Conservation (phyloP, 2,888 invertebrate genomes). For the Pyrrhia umbra region DNA sequence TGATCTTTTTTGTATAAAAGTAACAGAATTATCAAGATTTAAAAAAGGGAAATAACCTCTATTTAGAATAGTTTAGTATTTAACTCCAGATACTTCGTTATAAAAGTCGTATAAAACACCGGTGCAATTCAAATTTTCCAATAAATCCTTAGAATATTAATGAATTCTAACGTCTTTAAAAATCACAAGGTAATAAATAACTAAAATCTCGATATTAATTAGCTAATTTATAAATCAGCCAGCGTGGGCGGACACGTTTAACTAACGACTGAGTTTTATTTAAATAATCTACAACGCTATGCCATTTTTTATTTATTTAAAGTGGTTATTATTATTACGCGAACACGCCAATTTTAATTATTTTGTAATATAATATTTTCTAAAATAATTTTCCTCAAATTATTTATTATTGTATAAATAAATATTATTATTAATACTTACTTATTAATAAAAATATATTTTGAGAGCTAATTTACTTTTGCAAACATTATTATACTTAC, state of each 20-base stretch:
- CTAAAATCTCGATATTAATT: slow-evolving; percentile 46
- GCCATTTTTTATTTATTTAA: slow-evolving; percentile 22
- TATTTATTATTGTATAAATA: too few relatives aligned
- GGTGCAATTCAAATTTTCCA: slow-evolving; percentile 6
- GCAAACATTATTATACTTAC: too few relatives aligned
- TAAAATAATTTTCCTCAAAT: too few relatives aligned
- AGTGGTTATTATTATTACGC: slow-evolving; percentile 1
- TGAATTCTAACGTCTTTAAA: slow-evolving; percentile 35
- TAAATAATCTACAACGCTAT: slow-evolving; percentile 29
- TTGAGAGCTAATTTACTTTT: too few relatives aligned
- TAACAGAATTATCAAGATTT: too few relatives aligned
- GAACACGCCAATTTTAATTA: not conserved
- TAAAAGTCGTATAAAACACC: not conserved
- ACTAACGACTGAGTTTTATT: slow-evolving; percentile 34
- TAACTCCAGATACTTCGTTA: too few relatives aligned
- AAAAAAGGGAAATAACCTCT: too few relatives aligned
- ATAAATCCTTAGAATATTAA: slow-evolving; percentile 33
- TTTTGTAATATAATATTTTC: too few relatives aligned
- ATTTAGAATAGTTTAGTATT: too few relatives aligned
- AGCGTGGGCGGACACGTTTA: slow-evolving; percentile 60
- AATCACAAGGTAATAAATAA: slow-evolving; percentile 54
- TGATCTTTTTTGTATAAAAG: too few relatives aligned
- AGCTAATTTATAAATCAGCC: slow-evolving; percentile 54
- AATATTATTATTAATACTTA: too few relatives aligned
- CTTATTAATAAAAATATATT: too few relatives aligned